Conservation (phyloP, 2,797 vertebrate genomes). For the Streptopelia turtur region DNA sequence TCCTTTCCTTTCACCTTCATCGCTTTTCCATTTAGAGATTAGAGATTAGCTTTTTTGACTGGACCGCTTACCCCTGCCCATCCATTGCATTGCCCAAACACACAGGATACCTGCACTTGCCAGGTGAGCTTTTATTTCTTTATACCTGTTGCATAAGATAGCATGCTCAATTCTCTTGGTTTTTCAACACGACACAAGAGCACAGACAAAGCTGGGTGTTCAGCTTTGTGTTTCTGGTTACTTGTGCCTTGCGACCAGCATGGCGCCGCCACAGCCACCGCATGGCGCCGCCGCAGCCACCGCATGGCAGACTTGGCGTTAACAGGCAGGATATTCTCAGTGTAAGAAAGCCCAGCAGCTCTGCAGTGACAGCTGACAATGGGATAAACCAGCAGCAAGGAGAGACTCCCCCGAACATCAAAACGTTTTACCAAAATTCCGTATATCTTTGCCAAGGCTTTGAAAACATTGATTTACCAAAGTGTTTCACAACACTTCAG, state of each 20-base stretch:
- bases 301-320: not conserved
- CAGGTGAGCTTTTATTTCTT: not conserved
- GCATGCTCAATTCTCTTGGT: accelerated
- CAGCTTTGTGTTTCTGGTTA: accelerated
- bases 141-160: not conserved
- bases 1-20: not conserved
- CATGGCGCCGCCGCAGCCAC: not conserved
- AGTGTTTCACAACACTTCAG: not conserved
- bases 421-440: accelerated
- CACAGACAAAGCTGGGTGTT: no score
- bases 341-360: not conserved
- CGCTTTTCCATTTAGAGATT: constrained; percentile 38
- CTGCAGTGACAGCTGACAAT: accelerated
- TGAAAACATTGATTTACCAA: not conserved
- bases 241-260: not conserved
- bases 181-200: not conserved
- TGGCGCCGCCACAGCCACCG: not conserved
- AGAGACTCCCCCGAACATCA: not conserved
- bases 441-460: not conserved
- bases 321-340: not conserved
- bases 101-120: not conserved
- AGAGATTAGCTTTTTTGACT: not conserved
- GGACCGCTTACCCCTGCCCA: not conserved
- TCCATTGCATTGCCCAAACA: not conserved
- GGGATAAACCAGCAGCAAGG: not conserved